Evolutionary conservation across 2,797 vertebrate genomes (phyloP), one percentile per base, ranked within the genome.

Genomic region (Erpetoichthys calabaricus): DNA sequence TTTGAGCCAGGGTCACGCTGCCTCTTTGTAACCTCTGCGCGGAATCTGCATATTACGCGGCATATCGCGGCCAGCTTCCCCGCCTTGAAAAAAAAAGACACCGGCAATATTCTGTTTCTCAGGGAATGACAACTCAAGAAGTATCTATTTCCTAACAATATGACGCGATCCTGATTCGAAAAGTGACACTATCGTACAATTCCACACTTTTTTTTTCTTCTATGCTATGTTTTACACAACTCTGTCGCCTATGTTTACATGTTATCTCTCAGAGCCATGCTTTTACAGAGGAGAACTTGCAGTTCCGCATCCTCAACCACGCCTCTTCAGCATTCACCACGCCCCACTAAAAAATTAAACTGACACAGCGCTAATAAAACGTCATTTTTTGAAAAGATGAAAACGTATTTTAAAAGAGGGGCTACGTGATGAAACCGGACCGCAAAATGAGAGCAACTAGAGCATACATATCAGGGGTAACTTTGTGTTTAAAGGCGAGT

Each of bases 191-290:
- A 2, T 45, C 5, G 5, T 51, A 9, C 8, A 25, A 25, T 25
- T 25, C 25, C 25, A 25, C 25, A 25, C 25, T 25, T 25, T 25
- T 25, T 25, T 1, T 25, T 25, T 25, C 2, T 25, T 25, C 25
- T 25, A 25, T 2, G 25, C 25, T 25, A 1, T 25, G 25, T 25
- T 25, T 25, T 25, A 25, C 25, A 25, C 25, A 5, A 49, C 43
- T 42, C 57, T 42, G 45, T 3, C 53, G 41, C 61, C 68, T 80
- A 84, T 87, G 85, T 88, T 87, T 88, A 86, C 83, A 78, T 81
- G 77, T 73, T 70, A 67, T 67, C 56, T 57, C 63, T 7, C 44
- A 61, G 71, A 77, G 73, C 83, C 81, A 84, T 73, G 79, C 77
- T 80, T 84, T 81, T 44, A 47, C 43, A 46, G 44, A 53, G 59